These are phyloP conservation scores for Atta cephalotes DNA, from an alignment of 1,140 invertebrate species.

Conservation along the genomic window DNA sequence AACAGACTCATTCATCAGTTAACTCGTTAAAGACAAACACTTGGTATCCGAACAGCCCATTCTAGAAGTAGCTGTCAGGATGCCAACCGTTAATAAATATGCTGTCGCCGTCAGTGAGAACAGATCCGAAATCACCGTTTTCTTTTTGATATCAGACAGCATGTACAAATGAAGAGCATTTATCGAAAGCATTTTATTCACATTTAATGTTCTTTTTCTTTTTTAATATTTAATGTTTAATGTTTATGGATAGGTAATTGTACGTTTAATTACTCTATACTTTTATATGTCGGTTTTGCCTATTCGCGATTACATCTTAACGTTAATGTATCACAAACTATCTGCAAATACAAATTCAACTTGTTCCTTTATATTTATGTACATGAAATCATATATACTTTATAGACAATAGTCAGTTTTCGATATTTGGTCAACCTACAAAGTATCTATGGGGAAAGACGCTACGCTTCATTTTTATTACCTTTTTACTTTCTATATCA, in stretches of 20 bases:
- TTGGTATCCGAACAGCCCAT: slow-evolving; percentile 67
- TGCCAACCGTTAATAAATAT: slow-evolving; percentile 80
- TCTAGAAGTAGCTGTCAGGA: slow-evolving; percentile 77
- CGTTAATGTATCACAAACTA: slow-evolving; percentile 4
- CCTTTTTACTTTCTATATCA: slow-evolving; percentile 41
- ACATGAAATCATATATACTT: slow-evolving; percentile 17
- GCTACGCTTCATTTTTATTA: slow-evolving; percentile 41
- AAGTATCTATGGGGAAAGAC: slow-evolving; percentile 20
- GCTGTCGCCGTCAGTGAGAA: slow-evolving; percentile 63
- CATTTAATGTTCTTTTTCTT: no score
- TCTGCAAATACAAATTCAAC: slow-evolving; percentile 13
- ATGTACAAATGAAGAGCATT: slow-evolving; percentile 31
- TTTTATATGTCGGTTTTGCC: not conserved
- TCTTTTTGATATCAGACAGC: slow-evolving; percentile 24
- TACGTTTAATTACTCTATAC: slow-evolving; percentile 1
- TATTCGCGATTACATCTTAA: no score
- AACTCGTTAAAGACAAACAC: slow-evolving; percentile 72
- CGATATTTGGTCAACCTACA: slow-evolving; percentile 14
- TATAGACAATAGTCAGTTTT: slow-evolving; percentile 40
- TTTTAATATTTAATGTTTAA: no score
- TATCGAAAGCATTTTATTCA: not conserved
- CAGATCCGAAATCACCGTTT: slow-evolving; percentile 66
- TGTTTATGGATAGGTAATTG: slow-evolving; percentile 20
- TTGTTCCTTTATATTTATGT: slow-evolving; percentile 10
- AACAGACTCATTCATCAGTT: slow-evolving; percentile 73